Base-by-base conservation (phyloP, 1,140 invertebrate genomes). In the Bombus turneri region DNA sequence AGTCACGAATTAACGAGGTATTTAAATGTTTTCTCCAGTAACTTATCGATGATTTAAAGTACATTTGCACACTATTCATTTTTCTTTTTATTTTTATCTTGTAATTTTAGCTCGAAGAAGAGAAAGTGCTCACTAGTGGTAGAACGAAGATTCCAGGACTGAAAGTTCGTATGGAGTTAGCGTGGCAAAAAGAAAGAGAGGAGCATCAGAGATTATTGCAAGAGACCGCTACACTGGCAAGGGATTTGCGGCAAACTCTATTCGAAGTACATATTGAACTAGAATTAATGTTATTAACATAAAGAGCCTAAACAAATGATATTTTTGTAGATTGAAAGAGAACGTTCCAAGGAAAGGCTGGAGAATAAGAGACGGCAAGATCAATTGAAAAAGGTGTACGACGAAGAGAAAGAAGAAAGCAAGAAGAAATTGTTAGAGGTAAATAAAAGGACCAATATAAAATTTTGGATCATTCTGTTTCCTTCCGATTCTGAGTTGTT, bases 101-200 rank as follows among this genome's bases (percentile, higher is more conserved):
- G 69, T 64, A 73, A 34, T 94, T 92, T 62, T 87, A 97, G 96
- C 96, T 98, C 87, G 98, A 98, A 94, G 98, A 98, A 94, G 98
- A 98, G 81, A 95, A 97, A 78, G 95, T 98, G 69, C 94, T 98
- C 10, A 96, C 96, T 3, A 97, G 97, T 83, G 98, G 98, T 83
- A 96, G 98, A 81, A 97, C 98, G 0, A 97, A 98, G 92, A 97
- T 98, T 87, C 97, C 98, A 9, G 98, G 98, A 39, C 95, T 98
- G 73, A 97, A 98, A 92, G 98, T 98, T 2, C 96, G 98, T 64
- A 97, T 99, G 96, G 98, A 99, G 93, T 94, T 99, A 25, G 98
- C 98, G 1, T 99, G 98, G 98, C 98, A 99, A 91, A 99, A 99
- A 93, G 99, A 99, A 94, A 96, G 98, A 79, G 97, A 98, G 91